phyloP scores from a whole-genome alignment of 2,113 vertebrate genomes.

The Hepsetus odoe region DNA sequence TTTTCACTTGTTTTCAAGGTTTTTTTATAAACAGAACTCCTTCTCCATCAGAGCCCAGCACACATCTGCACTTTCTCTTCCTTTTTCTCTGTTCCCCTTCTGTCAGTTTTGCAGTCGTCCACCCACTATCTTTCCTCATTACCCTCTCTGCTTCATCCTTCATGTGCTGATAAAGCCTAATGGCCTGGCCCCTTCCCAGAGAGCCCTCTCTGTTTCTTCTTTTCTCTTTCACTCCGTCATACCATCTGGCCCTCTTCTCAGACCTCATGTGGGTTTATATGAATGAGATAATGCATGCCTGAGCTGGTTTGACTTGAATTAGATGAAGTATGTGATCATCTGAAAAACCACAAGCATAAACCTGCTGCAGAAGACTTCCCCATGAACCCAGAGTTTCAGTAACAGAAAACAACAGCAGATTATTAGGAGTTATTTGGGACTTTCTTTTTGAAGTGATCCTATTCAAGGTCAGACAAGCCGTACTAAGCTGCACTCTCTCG shows the following conservation, averaged over 20 bases:
- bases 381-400: background rate
- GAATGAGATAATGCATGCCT: background rate
- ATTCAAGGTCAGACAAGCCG: background rate
- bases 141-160: constrained; percentile 66
- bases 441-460: background rate
- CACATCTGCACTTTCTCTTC: constrained; percentile 28
- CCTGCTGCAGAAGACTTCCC: too few species aligned
- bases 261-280: background rate
- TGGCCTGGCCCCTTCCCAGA: constrained; percentile 30
- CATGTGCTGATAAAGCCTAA: constrained; percentile 67
- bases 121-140: constrained; percentile 69
- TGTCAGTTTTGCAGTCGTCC: constrained; percentile 63
- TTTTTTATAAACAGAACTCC: background rate
- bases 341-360: background rate
- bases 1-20: constrained; percentile 13
- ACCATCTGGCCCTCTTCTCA: background rate
- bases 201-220: constrained; percentile 19
- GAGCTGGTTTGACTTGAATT: background rate
- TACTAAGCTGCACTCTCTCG: constrained; percentile 16
- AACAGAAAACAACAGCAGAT: background rate
- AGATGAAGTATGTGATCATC: background rate
- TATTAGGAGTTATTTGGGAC: background rate
- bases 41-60: background rate
- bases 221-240: constrained; percentile 1
- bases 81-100: constrained; percentile 39